A percentile compares a stretch with the other conserved stretches of the same genome.
These are phyloP conservation scores for Platyrinchus mystaceus DNA, from an alignment of 2,797 vertebrate genomes.

Conservation along the genomic window DNA sequence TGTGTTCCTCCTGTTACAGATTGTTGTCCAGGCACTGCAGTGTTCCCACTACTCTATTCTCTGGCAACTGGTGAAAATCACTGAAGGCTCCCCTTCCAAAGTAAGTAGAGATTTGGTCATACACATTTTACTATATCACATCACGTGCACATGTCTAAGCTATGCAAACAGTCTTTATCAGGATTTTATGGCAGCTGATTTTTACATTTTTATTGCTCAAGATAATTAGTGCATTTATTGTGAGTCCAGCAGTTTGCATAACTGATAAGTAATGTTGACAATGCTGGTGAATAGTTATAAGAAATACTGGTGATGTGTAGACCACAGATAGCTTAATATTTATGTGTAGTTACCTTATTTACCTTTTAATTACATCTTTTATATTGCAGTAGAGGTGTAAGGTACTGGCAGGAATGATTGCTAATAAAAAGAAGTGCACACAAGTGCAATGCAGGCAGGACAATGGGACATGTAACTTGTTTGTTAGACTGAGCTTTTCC, in stretches of 20 bases:
- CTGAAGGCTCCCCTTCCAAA: conserved; percentile 96
- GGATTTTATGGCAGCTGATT: neutral
- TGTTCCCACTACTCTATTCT: conserved; percentile 99
- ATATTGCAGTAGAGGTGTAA: neutral
- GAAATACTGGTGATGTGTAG: neutral
- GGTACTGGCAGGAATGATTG: neutral
- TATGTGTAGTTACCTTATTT: neutral
- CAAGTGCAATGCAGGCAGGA: neutral
- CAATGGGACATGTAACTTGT: neutral
- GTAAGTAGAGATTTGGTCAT: conserved; percentile 75
- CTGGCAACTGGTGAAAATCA: conserved; percentile 98
- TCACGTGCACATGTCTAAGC: neutral
- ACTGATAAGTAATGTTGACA: neutral
- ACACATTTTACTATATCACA: neutral
- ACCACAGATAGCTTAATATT: neutral
- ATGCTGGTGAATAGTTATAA: neutral
- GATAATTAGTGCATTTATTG: neutral
- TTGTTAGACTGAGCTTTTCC: neutral
- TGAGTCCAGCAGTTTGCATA: neutral
- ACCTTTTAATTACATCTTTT: neutral
- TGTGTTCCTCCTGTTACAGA: conserved; percentile 77
- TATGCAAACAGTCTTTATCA: neutral
- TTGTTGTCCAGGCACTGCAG: conserved; percentile 96
- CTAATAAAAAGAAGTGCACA: neutral
- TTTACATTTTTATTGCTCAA: neutral